Conservation (phyloP, 2,113 vertebrate genomes). For the Lamprotornis superbus region DNA sequence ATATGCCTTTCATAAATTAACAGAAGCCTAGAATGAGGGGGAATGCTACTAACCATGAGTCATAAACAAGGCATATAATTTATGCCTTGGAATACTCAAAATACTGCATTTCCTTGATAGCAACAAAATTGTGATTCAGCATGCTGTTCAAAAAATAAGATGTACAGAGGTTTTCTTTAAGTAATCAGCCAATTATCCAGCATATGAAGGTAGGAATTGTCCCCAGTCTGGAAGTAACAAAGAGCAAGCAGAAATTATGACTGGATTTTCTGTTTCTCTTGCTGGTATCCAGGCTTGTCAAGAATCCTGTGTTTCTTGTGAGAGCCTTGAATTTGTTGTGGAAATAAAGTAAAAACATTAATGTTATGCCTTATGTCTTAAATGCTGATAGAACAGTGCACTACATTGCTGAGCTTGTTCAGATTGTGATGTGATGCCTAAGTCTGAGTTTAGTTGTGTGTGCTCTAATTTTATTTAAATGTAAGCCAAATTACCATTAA, state of each 20-base stretch:
- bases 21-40: conserved; percentile 31
- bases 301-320: background rate
- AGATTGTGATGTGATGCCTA: background rate
- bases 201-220: conserved; percentile 36
- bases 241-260: conserved; percentile 40
- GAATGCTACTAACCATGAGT: conserved; percentile 48
- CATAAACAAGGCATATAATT: conserved; percentile 62
- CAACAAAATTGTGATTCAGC: conserved; percentile 31
- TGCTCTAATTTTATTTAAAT: background rate
- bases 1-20: conserved; percentile 55
- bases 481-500: background rate
- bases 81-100: conserved; percentile 58
- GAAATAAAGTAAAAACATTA: background rate
- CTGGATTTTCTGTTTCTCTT: conserved; percentile 39
- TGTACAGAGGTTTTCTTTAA: conserved; percentile 32
- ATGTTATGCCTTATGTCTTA: background rate
- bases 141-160: conserved; percentile 47
- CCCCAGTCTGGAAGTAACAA: conserved; percentile 38
- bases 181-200: conserved; percentile 50
- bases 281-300: background rate
- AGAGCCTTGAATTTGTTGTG: background rate
- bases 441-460: background rate
- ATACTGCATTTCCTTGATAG: conserved; percentile 56
- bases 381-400: background rate
- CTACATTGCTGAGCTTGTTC: background rate